phyloP scores from a whole-genome alignment of 1,140 invertebrate genomes.

The Agrilus planipennis region DNA sequence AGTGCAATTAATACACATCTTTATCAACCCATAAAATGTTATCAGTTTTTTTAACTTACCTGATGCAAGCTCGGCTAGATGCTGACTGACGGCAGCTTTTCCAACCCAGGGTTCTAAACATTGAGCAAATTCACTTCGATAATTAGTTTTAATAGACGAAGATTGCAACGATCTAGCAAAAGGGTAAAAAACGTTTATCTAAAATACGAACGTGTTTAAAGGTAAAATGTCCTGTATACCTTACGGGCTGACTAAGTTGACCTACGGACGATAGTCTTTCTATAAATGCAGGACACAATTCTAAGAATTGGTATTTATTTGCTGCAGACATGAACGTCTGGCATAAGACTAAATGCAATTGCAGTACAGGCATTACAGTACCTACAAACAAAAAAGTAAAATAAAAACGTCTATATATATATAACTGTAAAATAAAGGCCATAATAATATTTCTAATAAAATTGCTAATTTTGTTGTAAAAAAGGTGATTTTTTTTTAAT shows the following conservation, averaged over 20 bases:
- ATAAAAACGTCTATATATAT: too few relatives aligned
- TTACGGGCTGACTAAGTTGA: conserved; percentile 51
- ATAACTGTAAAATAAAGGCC: not conserved
- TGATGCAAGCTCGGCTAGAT: conserved; percentile 28
- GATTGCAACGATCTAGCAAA: conserved; percentile 39
- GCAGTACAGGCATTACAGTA: conserved; percentile 50
- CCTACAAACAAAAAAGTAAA: conserved; percentile 35
- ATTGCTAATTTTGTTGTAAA: too few relatives aligned
- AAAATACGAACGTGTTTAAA: too few relatives aligned
- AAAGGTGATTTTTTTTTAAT: too few relatives aligned
- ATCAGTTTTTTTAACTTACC: too few relatives aligned
- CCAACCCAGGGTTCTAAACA: conserved; percentile 50
- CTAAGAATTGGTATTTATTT: conserved; percentile 60
- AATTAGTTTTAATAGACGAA: conserved; percentile 49
- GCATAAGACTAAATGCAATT: conserved; percentile 53
- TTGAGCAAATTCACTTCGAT: conserved; percentile 49
- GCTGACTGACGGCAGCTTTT: conserved; percentile 30
- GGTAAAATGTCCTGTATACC: conserved; percentile 32
- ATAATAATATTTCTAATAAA: too few relatives aligned
- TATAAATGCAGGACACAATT: conserved; percentile 53
- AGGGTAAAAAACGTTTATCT: not conserved
- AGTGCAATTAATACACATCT: too few relatives aligned
- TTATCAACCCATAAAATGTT: too few relatives aligned
- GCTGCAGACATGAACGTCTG: conserved; percentile 53
- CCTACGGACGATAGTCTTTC: conserved; percentile 50